Conservation (phyloP, 2,888 invertebrate species). For the Thecophora atra region DNA sequence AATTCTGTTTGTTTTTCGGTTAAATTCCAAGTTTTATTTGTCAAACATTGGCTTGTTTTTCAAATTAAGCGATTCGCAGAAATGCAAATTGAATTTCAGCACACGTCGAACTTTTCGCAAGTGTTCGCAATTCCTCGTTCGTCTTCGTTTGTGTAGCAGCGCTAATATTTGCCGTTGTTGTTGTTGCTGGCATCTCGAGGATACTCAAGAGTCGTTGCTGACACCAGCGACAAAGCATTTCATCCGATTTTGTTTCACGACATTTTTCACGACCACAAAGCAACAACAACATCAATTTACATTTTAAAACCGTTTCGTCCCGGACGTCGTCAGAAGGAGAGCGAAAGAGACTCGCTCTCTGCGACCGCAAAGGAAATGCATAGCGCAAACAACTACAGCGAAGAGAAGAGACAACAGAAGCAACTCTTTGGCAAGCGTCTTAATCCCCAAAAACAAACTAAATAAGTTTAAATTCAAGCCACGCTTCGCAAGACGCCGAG, state of each 20-base stretch:
- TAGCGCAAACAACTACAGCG: too few relatives aligned
- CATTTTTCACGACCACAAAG: neutral
- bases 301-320: too few relatives aligned
- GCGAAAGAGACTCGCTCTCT: conserved; percentile 4
- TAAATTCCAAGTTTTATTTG: conserved; percentile 40
- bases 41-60: conserved; percentile 43
- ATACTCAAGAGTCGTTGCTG: conserved; percentile 1
- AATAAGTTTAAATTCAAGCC: conserved; percentile 14
- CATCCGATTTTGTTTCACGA: too few relatives aligned
- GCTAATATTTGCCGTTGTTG: conserved; percentile 16
- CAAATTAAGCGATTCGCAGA: conserved; percentile 43
- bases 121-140: conserved; percentile 32
- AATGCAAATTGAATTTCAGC: conserved; percentile 39
- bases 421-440: neutral
- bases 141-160: conserved; percentile 5
- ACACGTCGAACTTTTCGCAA: conserved; percentile 34
- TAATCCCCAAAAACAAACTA: neutral
- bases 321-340: conserved; percentile 6
- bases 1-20: conserved; percentile 41
- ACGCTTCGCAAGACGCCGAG: conserved; percentile 1
- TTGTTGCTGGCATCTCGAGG: neutral
- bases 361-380: conserved; percentile 14
- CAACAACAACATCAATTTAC: conserved; percentile 1
- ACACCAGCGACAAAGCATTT: too few relatives aligned
- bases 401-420: neutral